A percentile compares a stretch with the other conserved stretches of the same genome.
These are phyloP conservation scores for Ganaspis brasiliensis DNA, from an alignment of 2,888 invertebrate genomes.

Conservation along the genomic window DNA sequence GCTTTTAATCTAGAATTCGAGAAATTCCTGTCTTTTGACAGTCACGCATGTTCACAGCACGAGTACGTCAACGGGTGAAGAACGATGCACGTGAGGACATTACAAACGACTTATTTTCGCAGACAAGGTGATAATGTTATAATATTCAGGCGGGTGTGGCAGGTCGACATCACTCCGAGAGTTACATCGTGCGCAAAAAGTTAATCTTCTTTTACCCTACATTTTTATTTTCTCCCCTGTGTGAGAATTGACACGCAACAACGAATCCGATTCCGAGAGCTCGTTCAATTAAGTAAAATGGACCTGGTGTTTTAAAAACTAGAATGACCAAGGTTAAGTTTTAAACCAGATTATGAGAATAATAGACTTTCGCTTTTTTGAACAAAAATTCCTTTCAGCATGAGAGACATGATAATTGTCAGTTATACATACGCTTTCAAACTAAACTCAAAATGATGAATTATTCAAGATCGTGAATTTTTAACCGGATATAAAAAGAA, in stretches of 20 bases:
- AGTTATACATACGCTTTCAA: background rate
- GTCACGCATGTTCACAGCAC: background rate
- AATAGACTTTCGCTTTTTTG: background rate
- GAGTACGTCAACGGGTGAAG: background rate
- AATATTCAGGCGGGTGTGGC: conserved; percentile 67
- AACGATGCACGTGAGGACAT: conserved; percentile 61
- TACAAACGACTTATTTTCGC: conserved; percentile 65
- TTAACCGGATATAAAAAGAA: background rate
- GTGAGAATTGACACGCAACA: conserved; percentile 48
- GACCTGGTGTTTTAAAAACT: conserved; percentile 34
- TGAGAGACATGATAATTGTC: conserved; percentile 4
- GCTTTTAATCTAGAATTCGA: background rate
- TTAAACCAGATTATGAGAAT: background rate
- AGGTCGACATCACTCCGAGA: conserved; percentile 46
- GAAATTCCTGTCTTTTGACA: background rate
- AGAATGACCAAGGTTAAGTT: conserved; percentile 24
- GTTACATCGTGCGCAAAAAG: conserved; percentile 41
- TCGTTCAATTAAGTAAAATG: conserved; percentile 56
- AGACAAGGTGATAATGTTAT: conserved; percentile 68
- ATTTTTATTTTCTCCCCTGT: conserved; percentile 45
- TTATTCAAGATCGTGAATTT: background rate
- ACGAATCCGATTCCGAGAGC: conserved; percentile 51
- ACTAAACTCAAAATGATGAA: background rate
- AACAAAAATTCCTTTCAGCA: background rate
- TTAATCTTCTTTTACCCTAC: conserved; percentile 42